Evolutionary conservation across 2,113 vertebrate species (phyloP), one percentile per base, ranked within the genome.

Genomic region (Dryoscopus gambensis): DNA sequence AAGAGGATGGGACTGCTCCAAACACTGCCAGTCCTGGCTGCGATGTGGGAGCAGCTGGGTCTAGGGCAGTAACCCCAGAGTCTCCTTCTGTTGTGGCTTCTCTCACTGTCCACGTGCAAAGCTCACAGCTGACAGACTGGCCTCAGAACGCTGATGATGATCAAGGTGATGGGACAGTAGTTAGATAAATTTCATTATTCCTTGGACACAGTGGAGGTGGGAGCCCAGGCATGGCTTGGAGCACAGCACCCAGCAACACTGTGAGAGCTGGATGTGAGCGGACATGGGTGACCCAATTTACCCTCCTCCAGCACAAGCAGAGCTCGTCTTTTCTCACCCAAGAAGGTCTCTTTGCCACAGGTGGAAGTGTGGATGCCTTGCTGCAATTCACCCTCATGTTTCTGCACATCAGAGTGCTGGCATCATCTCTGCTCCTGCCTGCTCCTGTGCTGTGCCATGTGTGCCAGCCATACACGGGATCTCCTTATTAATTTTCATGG

Each of bases 261-360:
- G 21, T 4, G 35, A 57, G 44, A 55, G 12, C 7, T 31, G 35
- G 64, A 8, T 0, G 0, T 16, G 23, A 23, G 13, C 3, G 11
- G 71, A 31, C 0, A 0, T 39, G 59, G 27, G 49, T 57, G 68
- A 46, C 55, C 25, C 7, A 6, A 65, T 28, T 55, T 35, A 57
- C 27, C 10, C 31, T 83, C 5, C 44, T 69, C 24, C 59, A 69
- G 37, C 59, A 52, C 33, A 47, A 60, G 11, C 23, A 73, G 42
- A 63, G 33, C 35, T 84, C 3, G 0, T 57, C 31, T 35, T 47
- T 52, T 62, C 80, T 77, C 44, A 52, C 39, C 35, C 4, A 7
- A 46, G 30, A 49, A 80, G 4, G 28, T 49, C 42, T 55, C 2
- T 5, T 7, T 73, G 39, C 14, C 46, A 46, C 21, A n/a, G 44